Conservation (phyloP, 64 coral and sea anemone species). For the Trachythela sp. region DNA sequence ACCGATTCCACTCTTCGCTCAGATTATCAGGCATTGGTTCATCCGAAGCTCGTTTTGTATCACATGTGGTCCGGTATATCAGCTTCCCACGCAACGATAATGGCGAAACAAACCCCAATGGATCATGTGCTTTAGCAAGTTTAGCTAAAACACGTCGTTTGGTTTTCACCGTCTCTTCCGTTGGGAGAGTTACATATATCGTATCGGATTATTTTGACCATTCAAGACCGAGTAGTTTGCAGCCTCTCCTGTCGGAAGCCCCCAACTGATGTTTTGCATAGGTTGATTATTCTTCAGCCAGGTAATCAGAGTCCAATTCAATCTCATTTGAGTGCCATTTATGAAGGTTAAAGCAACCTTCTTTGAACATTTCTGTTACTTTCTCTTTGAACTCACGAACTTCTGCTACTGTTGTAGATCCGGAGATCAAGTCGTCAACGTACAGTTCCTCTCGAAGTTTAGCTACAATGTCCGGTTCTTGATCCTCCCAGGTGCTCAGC, state of each 20-base stretch:
- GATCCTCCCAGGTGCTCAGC: background rate
- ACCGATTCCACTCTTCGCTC: too few species aligned
- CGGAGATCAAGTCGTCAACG: background rate
- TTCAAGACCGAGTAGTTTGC: background rate
- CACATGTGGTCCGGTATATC: too few species aligned
- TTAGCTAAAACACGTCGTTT: constrained; percentile 18
- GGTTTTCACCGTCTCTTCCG: background rate
- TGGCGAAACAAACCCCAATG: constrained; percentile 28
- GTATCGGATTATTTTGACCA: background rate
- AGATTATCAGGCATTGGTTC: too few species aligned
- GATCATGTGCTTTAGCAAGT: constrained; percentile 15
- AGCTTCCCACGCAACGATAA: too few species aligned
- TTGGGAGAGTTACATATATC: background rate
- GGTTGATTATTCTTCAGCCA: background rate
- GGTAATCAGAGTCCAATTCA: background rate
- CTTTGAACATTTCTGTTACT: background rate
- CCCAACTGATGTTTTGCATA: background rate
- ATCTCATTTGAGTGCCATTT: background rate
- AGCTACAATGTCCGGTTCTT: background rate
- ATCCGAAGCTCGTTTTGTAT: too few species aligned
- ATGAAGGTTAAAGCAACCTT: background rate
- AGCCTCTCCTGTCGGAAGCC: background rate
- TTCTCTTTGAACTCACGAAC: background rate
- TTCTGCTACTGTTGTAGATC: background rate
- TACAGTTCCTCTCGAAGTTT: background rate